These are phyloP conservation scores for Malacoraja senta DNA, from an alignment of 2,797 vertebrate genomes.

Conservation along the genomic window DNA sequence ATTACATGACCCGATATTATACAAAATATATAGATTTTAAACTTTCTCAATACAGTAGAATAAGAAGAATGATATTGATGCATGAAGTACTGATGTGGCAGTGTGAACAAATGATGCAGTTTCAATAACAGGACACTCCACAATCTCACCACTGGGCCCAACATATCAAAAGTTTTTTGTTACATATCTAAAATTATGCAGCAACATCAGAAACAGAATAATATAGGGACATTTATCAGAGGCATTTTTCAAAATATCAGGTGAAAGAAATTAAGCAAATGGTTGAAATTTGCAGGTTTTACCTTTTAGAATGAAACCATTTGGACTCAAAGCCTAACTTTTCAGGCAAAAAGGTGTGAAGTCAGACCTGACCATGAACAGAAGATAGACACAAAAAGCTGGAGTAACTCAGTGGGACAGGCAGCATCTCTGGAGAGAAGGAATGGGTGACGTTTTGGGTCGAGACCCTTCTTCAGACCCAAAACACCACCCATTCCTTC, in stretches of 20 bases:
- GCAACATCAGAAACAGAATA: not conserved
- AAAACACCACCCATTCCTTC: too few species aligned
- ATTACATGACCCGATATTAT: too few species aligned
- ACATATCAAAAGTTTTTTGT: not conserved
- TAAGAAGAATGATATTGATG: not conserved
- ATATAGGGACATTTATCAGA: not conserved
- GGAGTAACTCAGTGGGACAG: too few species aligned
- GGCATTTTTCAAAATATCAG: not conserved
- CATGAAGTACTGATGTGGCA: not conserved
- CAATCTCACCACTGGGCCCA: not conserved
- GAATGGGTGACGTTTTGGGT: too few species aligned
- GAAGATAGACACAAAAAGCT: too few species aligned
- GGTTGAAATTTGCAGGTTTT: not conserved
- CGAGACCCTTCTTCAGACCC: too few species aligned
- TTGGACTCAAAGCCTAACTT: not conserved
- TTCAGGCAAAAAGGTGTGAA: not conserved
- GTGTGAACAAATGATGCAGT: not conserved
- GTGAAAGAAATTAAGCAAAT: not conserved
- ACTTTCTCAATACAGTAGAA: too few species aligned
- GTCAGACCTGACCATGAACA: not conserved
- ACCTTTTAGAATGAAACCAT: not conserved
- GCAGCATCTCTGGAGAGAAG: too few species aligned
- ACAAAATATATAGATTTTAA: not conserved
- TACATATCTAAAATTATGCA: not conserved
- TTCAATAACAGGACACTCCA: not conserved